Conservation (phyloP, 2,797 vertebrate genomes). For the Gobio occitaniae region DNA sequence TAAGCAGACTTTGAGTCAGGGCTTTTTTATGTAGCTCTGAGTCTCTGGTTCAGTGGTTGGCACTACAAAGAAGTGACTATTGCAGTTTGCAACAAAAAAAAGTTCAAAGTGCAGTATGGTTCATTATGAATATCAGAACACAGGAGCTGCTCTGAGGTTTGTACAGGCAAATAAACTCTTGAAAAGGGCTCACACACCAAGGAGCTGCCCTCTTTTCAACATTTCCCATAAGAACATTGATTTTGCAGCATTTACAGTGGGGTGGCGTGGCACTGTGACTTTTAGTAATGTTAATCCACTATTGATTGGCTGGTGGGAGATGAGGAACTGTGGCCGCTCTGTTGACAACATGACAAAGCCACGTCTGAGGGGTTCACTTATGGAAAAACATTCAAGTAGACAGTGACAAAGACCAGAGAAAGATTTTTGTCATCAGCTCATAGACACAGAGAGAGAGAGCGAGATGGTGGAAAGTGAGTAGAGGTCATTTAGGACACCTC, state of each 20-base stretch:
- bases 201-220: constrained; percentile 34
- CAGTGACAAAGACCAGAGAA: constrained; percentile 51
- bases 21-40: not conserved
- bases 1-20: not conserved
- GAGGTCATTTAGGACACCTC: constrained; percentile 30
- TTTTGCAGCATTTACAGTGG: constrained; percentile 56
- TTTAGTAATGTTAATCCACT: constrained; percentile 61
- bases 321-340: constrained; percentile 31
- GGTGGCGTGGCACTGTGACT: constrained; percentile 43
- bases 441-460: constrained; percentile 17
- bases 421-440: constrained; percentile 47
- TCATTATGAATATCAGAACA: constrained; percentile 26
- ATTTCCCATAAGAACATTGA: constrained; percentile 53
- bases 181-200: constrained; percentile 10
- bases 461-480: constrained; percentile 13
- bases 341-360: constrained; percentile 54
- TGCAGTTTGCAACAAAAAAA: constrained; percentile 7
- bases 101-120: constrained; percentile 5
- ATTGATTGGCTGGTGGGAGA: constrained; percentile 60
- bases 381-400: constrained; percentile 46
- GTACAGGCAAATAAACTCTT: constrained; percentile 34
- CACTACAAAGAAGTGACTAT: constrained; percentile 4
- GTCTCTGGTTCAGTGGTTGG: not conserved
- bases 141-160: not conserved
- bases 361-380: constrained; percentile 27